A percentile compares a stretch with the other conserved stretches of the same genome.
These are phyloP conservation scores for Pemphredon lugubris DNA, from an alignment of 2,888 invertebrate species.

Conservation along the genomic window DNA sequence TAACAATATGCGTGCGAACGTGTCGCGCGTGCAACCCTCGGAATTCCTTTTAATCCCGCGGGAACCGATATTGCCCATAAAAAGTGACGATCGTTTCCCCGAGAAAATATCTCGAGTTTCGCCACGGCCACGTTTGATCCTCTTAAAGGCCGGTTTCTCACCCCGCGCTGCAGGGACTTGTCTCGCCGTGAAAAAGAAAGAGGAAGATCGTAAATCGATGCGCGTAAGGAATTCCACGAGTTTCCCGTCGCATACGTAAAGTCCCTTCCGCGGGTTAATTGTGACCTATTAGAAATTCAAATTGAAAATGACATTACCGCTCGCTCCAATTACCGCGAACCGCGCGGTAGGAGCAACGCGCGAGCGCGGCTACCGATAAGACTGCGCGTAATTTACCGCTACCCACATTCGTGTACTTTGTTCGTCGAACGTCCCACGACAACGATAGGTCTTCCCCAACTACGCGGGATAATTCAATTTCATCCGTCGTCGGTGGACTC, in stretches of 20 bases:
- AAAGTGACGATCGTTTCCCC: conserved; percentile 38
- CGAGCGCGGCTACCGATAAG: not conserved
- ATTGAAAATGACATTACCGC: conserved; percentile 19
- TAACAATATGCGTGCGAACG: conserved; percentile 34
- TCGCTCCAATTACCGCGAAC: conserved; percentile 11
- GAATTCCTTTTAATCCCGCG: conserved; percentile 49
- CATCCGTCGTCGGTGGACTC: not conserved
- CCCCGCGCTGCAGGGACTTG: conserved; percentile 9
- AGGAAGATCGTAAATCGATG: conserved; percentile 40
- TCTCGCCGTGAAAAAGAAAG: conserved; percentile 13
- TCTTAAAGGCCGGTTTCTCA: conserved; percentile 40
- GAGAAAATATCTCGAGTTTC: conserved; percentile 55
- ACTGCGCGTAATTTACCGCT: not conserved
- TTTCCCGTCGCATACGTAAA: conserved; percentile 11
- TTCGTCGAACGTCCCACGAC: not conserved
- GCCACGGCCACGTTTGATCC: conserved; percentile 41
- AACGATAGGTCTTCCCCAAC: not conserved
- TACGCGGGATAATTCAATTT: conserved; percentile 25
- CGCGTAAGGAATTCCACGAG: conserved; percentile 43
- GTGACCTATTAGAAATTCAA: conserved; percentile 48
- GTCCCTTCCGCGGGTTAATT: conserved; percentile 31
- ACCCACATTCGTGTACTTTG: not conserved
- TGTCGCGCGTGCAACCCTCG: conserved; percentile 37
- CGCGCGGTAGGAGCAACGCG: not conserved
- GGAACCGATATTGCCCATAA: conserved; percentile 36